A percentile compares a stretch with the other conserved stretches of the same genome.
phyloP scores from a whole-genome alignment of 2,797 vertebrate genomes.

The Periparus ater region DNA sequence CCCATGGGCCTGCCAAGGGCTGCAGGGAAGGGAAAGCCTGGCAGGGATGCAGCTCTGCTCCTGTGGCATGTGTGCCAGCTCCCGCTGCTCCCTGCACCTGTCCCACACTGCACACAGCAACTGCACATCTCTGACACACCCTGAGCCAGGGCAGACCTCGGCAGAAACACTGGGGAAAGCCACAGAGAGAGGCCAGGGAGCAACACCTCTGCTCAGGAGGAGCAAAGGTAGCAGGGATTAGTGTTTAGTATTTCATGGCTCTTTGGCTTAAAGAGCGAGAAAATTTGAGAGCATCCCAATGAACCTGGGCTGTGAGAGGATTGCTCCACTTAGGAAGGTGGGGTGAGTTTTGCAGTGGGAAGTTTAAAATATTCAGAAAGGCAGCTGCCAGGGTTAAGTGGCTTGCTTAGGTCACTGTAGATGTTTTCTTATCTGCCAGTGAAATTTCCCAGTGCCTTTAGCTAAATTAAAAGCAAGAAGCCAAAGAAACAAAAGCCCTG shows the following conservation, averaged over 20 bases:
- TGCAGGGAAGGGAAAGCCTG: too few species aligned
- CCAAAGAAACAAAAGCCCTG: background rate
- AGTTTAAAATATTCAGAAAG: background rate
- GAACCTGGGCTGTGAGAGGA: background rate
- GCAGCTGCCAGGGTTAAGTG: background rate
- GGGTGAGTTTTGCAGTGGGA: background rate
- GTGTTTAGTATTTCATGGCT: background rate
- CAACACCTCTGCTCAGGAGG: accelerated
- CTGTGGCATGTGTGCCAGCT: too few species aligned
- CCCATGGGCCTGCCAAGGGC: too few species aligned
- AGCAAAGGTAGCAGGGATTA: background rate
- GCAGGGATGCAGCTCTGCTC: too few species aligned
- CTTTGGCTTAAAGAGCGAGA: background rate
- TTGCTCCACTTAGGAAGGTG: background rate
- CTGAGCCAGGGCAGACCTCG: background rate
- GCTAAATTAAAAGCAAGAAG: background rate
- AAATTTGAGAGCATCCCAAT: background rate
- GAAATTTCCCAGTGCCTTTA: background rate
- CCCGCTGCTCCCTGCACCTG: too few species aligned
- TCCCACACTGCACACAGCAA: too few species aligned
- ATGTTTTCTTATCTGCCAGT: background rate
- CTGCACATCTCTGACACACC: background rate
- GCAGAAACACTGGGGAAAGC: background rate
- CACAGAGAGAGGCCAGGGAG: background rate
- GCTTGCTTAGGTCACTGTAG: background rate